Base-by-base conservation (phyloP, 1,140 invertebrate species). In the Parapsyche elsis region DNA sequence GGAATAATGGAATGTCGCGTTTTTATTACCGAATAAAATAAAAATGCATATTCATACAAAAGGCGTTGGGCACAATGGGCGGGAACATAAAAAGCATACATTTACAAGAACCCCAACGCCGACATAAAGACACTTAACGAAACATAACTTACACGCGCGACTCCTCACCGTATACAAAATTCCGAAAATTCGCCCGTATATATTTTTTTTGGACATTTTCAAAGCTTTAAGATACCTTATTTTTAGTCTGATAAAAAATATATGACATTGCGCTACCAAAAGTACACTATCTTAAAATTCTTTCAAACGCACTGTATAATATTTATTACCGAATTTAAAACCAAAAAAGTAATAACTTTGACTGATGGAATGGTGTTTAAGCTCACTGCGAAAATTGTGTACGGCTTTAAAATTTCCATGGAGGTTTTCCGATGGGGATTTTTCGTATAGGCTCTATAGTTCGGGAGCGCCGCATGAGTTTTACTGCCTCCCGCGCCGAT, bases 11-110 rank as follows among this genome's bases (percentile, higher is more conserved):
- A 83, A 83, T 75, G 81, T 81, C 71, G 38, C 61, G 64, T 45
- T 83, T 83, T 83, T 83, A 83, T 77, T 83, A 80, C 73, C 59
- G 70, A 64, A 81, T 83, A 83, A 81, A 83, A 83, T 83, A 83
- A 83, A 83, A 83, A 83, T 83, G 82, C 82, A 83, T 83, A 83
- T 83, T 81, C 82, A 83, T 83, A 77, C 74, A 81, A 67, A 79
- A 80, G 71, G 76, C 74, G 74, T 81, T 70, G 74, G 23, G 77
- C 73, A 81, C 82, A 81, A 81, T 83, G 82, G 76, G 77, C 73
- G 75, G 59, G 80, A 81, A 45, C 77, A 83, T 83, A 81, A 83
- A 83, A 83, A 83, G 80, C 77, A 74, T 83, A 45, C 76, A 81
- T 71, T 76, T 81, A 81, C 76, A 53, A 77, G 67, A 78, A 77